phyloP scores from a whole-genome alignment of 2,888 invertebrate species.

The Dicyrtoma fusca region DNA sequence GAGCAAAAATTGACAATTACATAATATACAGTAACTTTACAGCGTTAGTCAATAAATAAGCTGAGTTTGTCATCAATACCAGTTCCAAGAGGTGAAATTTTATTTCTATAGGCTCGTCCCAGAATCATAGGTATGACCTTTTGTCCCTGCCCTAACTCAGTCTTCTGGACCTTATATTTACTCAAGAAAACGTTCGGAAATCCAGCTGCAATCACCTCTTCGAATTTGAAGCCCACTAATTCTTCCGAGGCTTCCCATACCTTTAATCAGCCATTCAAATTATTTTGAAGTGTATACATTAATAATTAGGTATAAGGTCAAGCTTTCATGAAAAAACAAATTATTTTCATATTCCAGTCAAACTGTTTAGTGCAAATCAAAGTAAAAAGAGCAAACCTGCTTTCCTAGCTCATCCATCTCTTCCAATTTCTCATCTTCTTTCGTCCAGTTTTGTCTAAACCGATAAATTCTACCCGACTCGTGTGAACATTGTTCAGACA shows the following conservation, averaged over 20 bases:
- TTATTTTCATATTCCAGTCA: too few relatives aligned
- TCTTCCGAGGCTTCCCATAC: conserved; percentile 77
- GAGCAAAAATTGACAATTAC: too few relatives aligned
- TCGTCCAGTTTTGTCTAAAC: conserved; percentile 59
- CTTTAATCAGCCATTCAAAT: too few relatives aligned
- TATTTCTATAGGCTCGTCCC: neutral
- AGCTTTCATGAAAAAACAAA: too few relatives aligned
- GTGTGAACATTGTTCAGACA: conserved; percentile 69
- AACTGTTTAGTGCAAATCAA: too few relatives aligned
- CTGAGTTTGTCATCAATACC: neutral
- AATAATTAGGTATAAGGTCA: too few relatives aligned
- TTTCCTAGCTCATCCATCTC: conserved; percentile 66
- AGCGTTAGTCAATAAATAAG: neutral
- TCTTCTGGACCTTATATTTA: neutral
- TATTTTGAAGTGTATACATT: too few relatives aligned
- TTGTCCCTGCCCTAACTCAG: neutral
- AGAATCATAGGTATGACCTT: conserved; percentile 8
- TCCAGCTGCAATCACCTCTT: neutral
- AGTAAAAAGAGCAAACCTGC: too few relatives aligned
- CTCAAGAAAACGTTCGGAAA: neutral
- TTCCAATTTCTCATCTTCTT: conserved; percentile 39
- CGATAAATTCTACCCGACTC: conserved; percentile 76
- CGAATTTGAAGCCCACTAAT: conserved; percentile 68
- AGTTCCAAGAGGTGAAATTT: neutral
- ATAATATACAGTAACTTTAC: too few relatives aligned